phyloP scores from a whole-genome alignment of 2,113 vertebrate species.

The Gopherus flavomarginatus region DNA sequence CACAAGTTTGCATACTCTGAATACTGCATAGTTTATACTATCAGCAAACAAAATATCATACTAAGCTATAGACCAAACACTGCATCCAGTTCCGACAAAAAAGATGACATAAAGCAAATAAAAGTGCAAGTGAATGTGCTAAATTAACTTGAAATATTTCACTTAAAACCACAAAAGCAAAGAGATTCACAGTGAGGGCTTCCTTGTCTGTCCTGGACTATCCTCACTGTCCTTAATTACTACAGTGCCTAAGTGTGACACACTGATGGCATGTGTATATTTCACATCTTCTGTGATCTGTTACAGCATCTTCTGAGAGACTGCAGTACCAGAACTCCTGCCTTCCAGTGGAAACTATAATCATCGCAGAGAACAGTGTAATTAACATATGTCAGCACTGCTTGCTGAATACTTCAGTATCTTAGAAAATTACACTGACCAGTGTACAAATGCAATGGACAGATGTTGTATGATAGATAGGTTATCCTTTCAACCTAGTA shows the following conservation, averaged over 20 bases:
- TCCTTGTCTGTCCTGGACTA: not conserved
- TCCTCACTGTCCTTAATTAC: not conserved
- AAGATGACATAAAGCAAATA: slow-evolving; percentile 34
- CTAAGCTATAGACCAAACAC: not conserved
- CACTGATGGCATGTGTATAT: not conserved
- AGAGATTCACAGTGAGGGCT: not conserved
- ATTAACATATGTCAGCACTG: not conserved
- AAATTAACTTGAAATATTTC: slow-evolving; percentile 13
- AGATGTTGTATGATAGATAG: not conserved
- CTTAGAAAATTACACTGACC: not conserved
- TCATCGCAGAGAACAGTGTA: not conserved
- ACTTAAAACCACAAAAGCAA: not conserved
- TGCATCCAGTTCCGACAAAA: not conserved
- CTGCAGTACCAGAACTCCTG: not conserved
- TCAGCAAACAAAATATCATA: not conserved
- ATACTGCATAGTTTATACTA: not conserved
- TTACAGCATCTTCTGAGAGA: not conserved
- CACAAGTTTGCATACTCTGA: slow-evolving; percentile 1
- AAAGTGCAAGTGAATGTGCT: slow-evolving; percentile 9
- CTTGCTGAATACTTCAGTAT: not conserved
- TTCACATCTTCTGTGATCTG: not conserved
- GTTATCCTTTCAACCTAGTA: rapidly evolving
- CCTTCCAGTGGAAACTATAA: not conserved
- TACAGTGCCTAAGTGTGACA: rapidly evolving
- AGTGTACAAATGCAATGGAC: not conserved